These are phyloP conservation scores for Uloborus diversus DNA, from an alignment of 1,140 invertebrate genomes.

Conservation along the genomic window DNA sequence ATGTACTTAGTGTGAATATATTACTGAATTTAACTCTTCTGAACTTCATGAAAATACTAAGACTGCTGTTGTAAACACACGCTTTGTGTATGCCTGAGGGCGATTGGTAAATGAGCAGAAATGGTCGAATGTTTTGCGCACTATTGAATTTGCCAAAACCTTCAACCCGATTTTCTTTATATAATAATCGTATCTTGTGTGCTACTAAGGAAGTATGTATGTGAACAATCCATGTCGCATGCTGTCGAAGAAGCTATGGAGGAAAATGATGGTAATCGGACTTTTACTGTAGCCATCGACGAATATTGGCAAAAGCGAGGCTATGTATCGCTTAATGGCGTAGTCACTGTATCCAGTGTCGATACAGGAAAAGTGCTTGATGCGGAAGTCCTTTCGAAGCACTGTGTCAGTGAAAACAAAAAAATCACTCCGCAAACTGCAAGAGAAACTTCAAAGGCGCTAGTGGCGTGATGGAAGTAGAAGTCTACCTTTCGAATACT, in stretches of 20 bases:
- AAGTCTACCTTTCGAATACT: no score
- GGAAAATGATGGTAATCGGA: conserved; percentile 10
- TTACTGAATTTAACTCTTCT: no score
- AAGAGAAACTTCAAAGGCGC: conserved; percentile 50
- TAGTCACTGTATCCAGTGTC: conserved; percentile 53
- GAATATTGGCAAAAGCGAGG: conserved; percentile 58
- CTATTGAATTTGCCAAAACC: neutral
- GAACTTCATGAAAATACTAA: no score
- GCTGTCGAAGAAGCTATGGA: conserved; percentile 16
- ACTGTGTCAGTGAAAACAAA: conserved; percentile 40
- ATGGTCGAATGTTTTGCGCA: conserved; percentile 2
- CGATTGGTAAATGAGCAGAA: conserved; percentile 13
- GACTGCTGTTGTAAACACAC: no score
- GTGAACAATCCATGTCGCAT: neutral
- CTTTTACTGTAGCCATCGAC: conserved; percentile 52
- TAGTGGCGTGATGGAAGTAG: no score
- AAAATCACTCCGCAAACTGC: conserved; percentile 31
- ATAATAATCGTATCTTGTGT: neutral
- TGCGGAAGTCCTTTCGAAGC: conserved; percentile 38
- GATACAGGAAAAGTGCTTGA: conserved; percentile 58
- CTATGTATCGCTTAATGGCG: conserved; percentile 56
- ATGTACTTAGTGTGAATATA: no score
- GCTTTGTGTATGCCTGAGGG: no score
- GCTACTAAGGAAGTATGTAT: neutral
- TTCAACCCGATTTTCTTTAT: neutral